phyloP scores from a whole-genome alignment of 2,888 invertebrate genomes.

The Abrostola tripartita region DNA sequence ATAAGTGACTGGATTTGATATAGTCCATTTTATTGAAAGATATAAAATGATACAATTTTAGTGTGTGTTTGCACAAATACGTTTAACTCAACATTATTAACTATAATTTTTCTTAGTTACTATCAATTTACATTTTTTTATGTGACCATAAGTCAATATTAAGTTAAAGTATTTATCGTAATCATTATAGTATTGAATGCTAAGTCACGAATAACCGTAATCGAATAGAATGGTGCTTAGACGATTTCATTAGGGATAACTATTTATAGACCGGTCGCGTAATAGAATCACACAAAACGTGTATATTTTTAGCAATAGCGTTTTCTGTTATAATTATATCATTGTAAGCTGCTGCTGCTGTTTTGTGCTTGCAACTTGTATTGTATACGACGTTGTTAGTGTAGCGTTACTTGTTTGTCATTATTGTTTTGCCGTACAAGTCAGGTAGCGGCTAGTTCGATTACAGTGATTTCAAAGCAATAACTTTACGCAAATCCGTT shows the following conservation, averaged over 20 bases:
- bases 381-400: conserved; percentile 65
- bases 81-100: conserved; percentile 78
- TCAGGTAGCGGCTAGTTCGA: conserved; percentile 62
- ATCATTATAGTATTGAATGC: conserved; percentile 81
- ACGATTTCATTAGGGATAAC: conserved; percentile 81
- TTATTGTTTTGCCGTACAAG: conserved; percentile 59
- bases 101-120: conserved; percentile 74
- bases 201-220: conserved; percentile 84
- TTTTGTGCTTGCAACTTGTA: conserved; percentile 60
- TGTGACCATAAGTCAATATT: conserved; percentile 79
- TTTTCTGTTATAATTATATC: conserved; percentile 61
- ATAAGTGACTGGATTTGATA: conserved; percentile 85
- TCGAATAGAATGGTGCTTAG: conserved; percentile 89
- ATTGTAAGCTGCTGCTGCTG: conserved; percentile 57
- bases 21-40: conserved; percentile 75
- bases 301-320: conserved; percentile 74
- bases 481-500: conserved; percentile 62
- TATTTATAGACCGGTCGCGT: conserved; percentile 78
- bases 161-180: conserved; percentile 79
- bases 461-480: conserved; percentile 69
- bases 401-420: conserved; percentile 61
- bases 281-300: conserved; percentile 70
- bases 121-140: conserved; percentile 76
- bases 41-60: conserved; percentile 75
- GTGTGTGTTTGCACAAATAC: conserved; percentile 85